Evolutionary conservation across 1,140 invertebrate species (phyloP), one percentile per base, ranked within the genome.

Genomic region (Saxidomus purpurata): DNA sequence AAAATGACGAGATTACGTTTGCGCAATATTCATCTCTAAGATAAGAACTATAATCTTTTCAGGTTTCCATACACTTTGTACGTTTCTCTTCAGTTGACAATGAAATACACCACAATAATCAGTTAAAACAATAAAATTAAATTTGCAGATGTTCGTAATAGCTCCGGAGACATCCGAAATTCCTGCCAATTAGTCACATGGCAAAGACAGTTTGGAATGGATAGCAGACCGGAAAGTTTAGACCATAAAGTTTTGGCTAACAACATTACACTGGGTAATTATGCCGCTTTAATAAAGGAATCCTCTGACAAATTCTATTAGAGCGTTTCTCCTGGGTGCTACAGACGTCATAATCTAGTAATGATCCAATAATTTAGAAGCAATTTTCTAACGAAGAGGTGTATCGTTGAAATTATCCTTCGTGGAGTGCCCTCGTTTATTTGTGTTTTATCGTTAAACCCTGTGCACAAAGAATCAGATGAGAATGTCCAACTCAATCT

Each of bases 251-350:
- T 25, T 86, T 22, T 19, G 9, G 43, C 59, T 86, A 86, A 86
- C 71, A 11, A 55, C 83, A 86, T 86, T 86, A 86, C 38, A n/a
- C 69, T 34, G 34, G 31, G 19, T 55, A 86, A 67, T 76, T 55
- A 31, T 36, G 40, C n/a, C 74, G 74, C 67, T 47, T 76, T 59
- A 86, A 86, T 86, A 76, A 86, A 86, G 25, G 83, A 86, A 86
- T 76, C 25, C 13, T 74, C 47, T 76, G 83, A 13, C 69, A 76
- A 86, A 86, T 76, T 86, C 83, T 76, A 86, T 86, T 86, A 86
- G 15, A 47, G 28, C 15, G 25, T 43, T 6, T 76, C 83, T 76
- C 83, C 9, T 34, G 83, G 40, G 83, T 49, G 28, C 47, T 19
- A 86, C 76, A 86, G 17, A 76, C 83, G 47, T 74, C 83, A 76